Base-by-base conservation (phyloP, 2,797 vertebrate genomes). In the Xenops minutus region DNA sequence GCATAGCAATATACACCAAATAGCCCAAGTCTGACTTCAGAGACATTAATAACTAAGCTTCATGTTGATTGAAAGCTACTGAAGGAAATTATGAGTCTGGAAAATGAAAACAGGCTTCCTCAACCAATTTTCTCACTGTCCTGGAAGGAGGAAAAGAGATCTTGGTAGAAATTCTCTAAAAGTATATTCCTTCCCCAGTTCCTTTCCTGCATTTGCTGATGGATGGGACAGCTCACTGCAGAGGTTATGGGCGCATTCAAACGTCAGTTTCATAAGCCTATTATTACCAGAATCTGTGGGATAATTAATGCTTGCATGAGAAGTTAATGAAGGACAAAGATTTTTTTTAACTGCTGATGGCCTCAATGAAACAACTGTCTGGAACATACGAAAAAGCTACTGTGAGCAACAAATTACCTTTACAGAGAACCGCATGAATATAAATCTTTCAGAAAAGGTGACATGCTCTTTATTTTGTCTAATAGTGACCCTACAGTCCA, bases 301-400 rank as follows among this genome's bases (percentile, higher is more conserved):
- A 63, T 86, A 94, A 85, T 93, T 97, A 97, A 92, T 80, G 41
- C 62, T 84, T 85, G 46, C 79, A 41, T 44, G 83, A 89, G 82
- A 88, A 97, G 91, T 96, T 96, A 95, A 94, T 84, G 74, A 88
- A 85, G 93, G 87, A 94, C 88, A 82, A 77, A 84, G 69, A 87
- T 77, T 91, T 95, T 94, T 93, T 96, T 80, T n/a, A n/a, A 81
- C 15, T 61, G 93, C 69, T 68, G 82, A 80, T 92, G 75, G 94
- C 92, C 89, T 96, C 84, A 83, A 48, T 74, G 85, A 92, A 96
- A 92, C 62, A 90, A 95, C 82, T 67, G 27, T 78, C 94, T 86
- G 77, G 63, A 96, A 93, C 87, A 90, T 44, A 80, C 32, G 41
- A 89, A 90, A 84, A 95, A 93, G 85, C 74, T 94, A 93, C 77